These are phyloP conservation scores for Drosophila siamana DNA, from an alignment of 2,888 invertebrate genomes.

Conservation along the genomic window DNA sequence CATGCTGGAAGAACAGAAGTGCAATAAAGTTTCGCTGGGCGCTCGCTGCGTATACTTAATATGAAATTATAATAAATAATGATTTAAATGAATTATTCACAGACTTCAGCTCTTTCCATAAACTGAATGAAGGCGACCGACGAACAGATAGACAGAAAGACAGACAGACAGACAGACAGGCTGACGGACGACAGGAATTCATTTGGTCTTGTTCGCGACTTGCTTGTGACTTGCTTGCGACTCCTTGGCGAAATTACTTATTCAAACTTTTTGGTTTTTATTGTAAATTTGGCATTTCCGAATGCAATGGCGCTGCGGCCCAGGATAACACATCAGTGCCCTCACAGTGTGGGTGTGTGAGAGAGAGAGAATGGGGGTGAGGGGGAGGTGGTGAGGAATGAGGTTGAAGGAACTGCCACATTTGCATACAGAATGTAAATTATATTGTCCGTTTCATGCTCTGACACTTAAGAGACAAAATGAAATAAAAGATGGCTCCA, in stretches of 20 bases:
- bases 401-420: conserved; percentile 47
- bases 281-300: conserved; percentile 69
- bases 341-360: conserved; percentile 8
- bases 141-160: background rate
- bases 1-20: conserved; percentile 9
- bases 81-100: conserved; percentile 62
- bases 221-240: conserved; percentile 5
- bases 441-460: conserved; percentile 76
- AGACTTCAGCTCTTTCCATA: conserved; percentile 28
- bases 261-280: conserved; percentile 72
- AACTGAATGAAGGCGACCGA: conserved; percentile 26
- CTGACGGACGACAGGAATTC: conserved; percentile 13
- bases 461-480: conserved; percentile 78
- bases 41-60: conserved; percentile 39
- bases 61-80: conserved; percentile 65
- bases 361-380: conserved; percentile 21
- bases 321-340: conserved; percentile 45
- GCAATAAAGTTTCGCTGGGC: conserved; percentile 42
- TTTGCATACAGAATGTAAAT: conserved; percentile 77
- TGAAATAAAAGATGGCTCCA: conserved; percentile 73
- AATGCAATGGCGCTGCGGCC: conserved; percentile 47
- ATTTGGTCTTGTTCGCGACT: conserved; percentile 15
- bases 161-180: background rate
- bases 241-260: conserved; percentile 55
- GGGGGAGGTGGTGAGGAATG: conserved; percentile 27